Base-by-base conservation (phyloP, 2,113 vertebrate genomes). In the Poeciliopsis occidentalis region DNA sequence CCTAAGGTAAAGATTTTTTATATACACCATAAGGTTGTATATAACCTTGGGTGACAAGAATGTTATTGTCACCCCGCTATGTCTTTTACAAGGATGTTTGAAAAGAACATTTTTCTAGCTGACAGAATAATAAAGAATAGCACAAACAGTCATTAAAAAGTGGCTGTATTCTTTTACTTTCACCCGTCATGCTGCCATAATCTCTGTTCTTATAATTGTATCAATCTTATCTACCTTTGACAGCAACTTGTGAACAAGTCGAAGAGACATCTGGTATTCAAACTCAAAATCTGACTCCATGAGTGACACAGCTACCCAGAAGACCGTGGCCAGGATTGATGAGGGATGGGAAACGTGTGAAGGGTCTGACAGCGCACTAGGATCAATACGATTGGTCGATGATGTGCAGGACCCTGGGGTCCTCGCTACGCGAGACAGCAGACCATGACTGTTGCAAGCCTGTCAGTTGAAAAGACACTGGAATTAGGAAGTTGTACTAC, bases 281-380 rank as follows among this genome's bases (percentile, higher is more conserved):
- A 99, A 99, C 89, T 99, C 98, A 92, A 99, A 99, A 91, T 99
- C 98, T 0, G 98, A 99, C 90, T 99, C 98, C 97, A 99, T 99
- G 84, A 99, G 94, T 29, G 98, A 96, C 62, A 99, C 96, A 0
- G 97, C 96, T 76, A 98, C 97, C 98, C 98, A 99, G 89, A 99
- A 99, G 79, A 98, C 95, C 27, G 97, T 99, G 78, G 98, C 97
- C 87, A 99, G 90, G 15, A 99, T 95, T 54, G 96, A 96, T 60
- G 96, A 95, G 0, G 98, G 98, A 75, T 99, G 97, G 75, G 96
- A 98, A 79, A 97, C 94, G 62, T 99, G 96, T 32, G 95, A 96
- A 1, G 97, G 97, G 74, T 99, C 98, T 0, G 95, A 86, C n/a
- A 93, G 79, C 61, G 88, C 89, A 3, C 91, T 95, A 57, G 96